A percentile compares a stretch with the other conserved stretches of the same genome.
phyloP scores from a whole-genome alignment of 2,797 vertebrate genomes.

The Myiotriccus ornatus region DNA sequence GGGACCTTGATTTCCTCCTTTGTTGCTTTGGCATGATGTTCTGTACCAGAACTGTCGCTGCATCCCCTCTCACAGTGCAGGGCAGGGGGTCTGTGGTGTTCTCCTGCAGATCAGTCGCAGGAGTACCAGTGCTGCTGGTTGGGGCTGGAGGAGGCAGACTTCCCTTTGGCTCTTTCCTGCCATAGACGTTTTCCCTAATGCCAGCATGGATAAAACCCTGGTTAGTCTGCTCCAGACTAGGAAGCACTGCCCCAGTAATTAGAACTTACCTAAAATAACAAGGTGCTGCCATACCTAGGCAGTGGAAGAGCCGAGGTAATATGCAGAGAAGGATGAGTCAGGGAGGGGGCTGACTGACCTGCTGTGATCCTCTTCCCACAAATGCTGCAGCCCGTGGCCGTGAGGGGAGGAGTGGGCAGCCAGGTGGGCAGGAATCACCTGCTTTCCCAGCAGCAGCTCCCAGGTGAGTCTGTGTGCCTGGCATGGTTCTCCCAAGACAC shows the following conservation, averaged over 20 bases:
- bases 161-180: background rate
- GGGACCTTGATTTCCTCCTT: background rate
- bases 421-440: background rate
- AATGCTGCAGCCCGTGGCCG: fast-evolving
- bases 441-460: background rate
- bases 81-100: too few relatives aligned
- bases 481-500: background rate
- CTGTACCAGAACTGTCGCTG: background rate
- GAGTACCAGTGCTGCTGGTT: background rate
- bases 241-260: background rate
- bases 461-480: background rate
- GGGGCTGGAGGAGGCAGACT: background rate
- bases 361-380: background rate
- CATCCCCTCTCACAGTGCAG: background rate
- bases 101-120: background rate
- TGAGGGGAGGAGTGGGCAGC: background rate
- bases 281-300: background rate
- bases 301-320: background rate
- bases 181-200: background rate
- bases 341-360: background rate
- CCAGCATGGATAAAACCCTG: background rate
- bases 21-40: background rate
- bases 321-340: background rate
- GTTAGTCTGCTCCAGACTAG: background rate
- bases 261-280: background rate